Evolutionary conservation across 1,140 invertebrate genomes (phyloP).

Genomic region (Drosophila repletoides): DNA sequence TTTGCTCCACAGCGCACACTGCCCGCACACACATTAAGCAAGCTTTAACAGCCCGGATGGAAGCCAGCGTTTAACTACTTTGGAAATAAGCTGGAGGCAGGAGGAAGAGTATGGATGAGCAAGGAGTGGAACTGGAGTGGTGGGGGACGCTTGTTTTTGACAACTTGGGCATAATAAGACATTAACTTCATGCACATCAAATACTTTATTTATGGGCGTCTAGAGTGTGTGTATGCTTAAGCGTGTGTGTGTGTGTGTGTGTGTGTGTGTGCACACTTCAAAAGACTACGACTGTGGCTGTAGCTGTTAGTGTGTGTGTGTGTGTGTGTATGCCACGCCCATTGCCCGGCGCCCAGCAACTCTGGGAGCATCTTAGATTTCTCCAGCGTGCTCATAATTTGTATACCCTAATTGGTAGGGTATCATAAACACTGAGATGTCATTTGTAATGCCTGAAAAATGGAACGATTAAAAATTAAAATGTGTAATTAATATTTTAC

Average conservation of each 20-base stretch:
- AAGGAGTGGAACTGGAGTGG: not conserved
- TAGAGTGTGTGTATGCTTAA: conserved; percentile 32
- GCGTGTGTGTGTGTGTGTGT: conserved; percentile 12
- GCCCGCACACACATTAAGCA: conserved; percentile 61
- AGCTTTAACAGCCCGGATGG: conserved; percentile 61
- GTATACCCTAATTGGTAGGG: too few relatives aligned
- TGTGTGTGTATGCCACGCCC: conserved; percentile 57
- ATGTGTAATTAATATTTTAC: too few relatives aligned
- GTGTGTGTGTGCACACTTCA: conserved; percentile 53
- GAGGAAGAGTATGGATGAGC: not conserved
- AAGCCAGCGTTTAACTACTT: conserved; percentile 44
- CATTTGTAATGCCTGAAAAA: too few relatives aligned
- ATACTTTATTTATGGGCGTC: conserved; percentile 77
- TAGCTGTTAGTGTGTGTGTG: conserved; percentile 30
- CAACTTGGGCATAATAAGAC: conserved; percentile 81
- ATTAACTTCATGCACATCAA: conserved; percentile 81
- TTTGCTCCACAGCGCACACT: conserved; percentile 7
- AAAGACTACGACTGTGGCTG: conserved; percentile 50
- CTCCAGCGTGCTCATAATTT: conserved; percentile 69
- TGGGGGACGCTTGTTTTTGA: conserved; percentile 72
- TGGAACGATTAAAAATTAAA: too few relatives aligned
- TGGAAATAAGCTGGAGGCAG: not conserved
- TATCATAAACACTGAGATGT: too few relatives aligned
- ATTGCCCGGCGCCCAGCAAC: conserved; percentile 16
- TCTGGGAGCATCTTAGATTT: conserved; percentile 57